Percentiles rank a stretch among this genome's conserved stretches.
Conservation (phyloP, 2,113 vertebrate genomes). For the Nipponia nippon region DNA sequence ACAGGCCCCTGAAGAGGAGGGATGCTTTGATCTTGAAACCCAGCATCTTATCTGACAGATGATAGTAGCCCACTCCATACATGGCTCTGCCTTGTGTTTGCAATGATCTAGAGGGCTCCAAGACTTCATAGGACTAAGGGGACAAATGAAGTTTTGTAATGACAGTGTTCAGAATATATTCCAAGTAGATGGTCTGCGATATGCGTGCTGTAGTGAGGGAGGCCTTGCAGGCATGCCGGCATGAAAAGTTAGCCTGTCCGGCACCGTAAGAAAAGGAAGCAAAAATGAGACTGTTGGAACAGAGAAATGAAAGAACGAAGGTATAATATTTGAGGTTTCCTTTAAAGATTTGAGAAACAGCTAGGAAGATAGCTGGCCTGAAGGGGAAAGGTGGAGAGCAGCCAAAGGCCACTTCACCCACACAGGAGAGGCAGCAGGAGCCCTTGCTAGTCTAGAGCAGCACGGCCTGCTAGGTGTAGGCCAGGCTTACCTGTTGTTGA, state of each 20-base stretch:
- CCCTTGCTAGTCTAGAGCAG: background rate
- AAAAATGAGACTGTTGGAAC: background rate
- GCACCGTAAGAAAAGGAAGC: accelerated
- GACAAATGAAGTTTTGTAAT: background rate
- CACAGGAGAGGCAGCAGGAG: background rate
- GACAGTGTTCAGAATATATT: background rate
- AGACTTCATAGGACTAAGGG: background rate
- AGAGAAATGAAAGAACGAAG: background rate
- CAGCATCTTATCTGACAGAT: background rate
- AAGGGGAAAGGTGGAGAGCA: background rate
- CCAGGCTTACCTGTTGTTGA: background rate
- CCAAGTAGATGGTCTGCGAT: background rate
- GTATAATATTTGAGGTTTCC: background rate
- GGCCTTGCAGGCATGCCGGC: background rate
- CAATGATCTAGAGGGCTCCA: background rate
- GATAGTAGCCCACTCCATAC: background rate
- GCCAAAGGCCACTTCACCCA: background rate
- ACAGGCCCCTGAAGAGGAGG: background rate
- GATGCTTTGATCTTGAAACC: background rate
- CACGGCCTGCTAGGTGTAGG: background rate
- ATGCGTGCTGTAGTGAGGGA: background rate
- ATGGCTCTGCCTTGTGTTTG: background rate
- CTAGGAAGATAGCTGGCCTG: background rate
- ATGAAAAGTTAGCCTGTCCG: background rate
- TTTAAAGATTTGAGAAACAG: background rate